Percentiles rank a stretch among this genome's conserved stretches.
These are phyloP conservation scores for Seira musarum DNA, from an alignment of 2,888 invertebrate genomes.

Conservation along the genomic window DNA sequence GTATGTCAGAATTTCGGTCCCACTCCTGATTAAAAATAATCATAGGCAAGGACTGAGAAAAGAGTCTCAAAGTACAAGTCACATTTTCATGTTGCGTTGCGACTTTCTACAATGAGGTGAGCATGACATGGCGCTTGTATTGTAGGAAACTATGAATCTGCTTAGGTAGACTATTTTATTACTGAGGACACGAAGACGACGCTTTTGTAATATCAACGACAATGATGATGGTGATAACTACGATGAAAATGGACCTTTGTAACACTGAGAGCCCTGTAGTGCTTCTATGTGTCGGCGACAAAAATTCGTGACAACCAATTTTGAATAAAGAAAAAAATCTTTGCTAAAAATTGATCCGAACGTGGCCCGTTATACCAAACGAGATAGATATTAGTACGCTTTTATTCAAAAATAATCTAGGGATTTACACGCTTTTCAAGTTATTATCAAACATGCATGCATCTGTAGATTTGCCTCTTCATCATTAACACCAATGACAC, in stretches of 20 bases:
- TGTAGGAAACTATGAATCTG: conserved; percentile 24
- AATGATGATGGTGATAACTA: conserved; percentile 15
- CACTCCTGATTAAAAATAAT: conserved; percentile 52
- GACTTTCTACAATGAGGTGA: conserved; percentile 39
- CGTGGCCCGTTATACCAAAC: conserved; percentile 53
- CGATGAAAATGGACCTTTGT: conserved; percentile 55
- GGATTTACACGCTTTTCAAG: conserved; percentile 57
- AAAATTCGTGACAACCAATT: conserved; percentile 59
- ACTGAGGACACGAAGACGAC: conserved; percentile 25
- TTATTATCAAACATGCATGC: conserved; percentile 24
- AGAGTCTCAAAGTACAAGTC: conserved; percentile 7
- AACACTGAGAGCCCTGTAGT: conserved; percentile 44
- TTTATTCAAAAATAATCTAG: conserved; percentile 35
- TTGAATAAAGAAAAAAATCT: conserved; percentile 26
- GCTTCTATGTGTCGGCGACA: conserved; percentile 55
- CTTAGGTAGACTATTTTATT: conserved; percentile 37
- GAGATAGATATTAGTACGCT: conserved; percentile 32
- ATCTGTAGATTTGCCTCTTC: conserved; percentile 6
- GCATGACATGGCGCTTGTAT: conserved; percentile 40
- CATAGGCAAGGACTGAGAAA: conserved; percentile 19
- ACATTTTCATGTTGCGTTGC: conserved; percentile 43
- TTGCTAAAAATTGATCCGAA: conserved; percentile 45
- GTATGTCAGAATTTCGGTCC: conserved; percentile 2
- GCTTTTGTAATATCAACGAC: conserved; percentile 38
- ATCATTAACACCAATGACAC: conserved; percentile 10